These are phyloP conservation scores for Pitangus sulphuratus DNA, from an alignment of 2,797 vertebrate species.

Conservation along the genomic window DNA sequence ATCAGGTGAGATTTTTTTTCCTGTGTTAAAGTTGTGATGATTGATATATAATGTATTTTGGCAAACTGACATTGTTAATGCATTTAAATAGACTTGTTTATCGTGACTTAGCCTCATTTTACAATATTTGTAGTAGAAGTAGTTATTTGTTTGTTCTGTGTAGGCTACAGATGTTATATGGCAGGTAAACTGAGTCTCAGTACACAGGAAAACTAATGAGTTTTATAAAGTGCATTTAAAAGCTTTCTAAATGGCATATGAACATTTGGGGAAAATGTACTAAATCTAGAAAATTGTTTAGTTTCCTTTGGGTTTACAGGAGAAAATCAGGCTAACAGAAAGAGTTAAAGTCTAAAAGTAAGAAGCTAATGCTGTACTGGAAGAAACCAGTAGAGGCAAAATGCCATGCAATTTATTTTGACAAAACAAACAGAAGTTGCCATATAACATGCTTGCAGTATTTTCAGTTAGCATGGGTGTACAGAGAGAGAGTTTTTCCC, in stretches of 20 bases:
- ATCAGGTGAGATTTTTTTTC: not conserved
- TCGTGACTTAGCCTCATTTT: slow-evolving; percentile 41
- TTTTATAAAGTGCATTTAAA: not conserved
- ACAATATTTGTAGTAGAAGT: slow-evolving; percentile 53
- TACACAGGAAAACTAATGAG: not conserved
- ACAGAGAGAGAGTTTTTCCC: not conserved
- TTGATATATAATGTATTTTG: slow-evolving; percentile 36
- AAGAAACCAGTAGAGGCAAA: not conserved
- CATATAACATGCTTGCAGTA: not conserved
- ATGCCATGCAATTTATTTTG: not conserved
- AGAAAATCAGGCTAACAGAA: not conserved
- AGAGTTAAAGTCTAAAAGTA: not conserved
- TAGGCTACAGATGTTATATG: not conserved
- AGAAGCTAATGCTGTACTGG: not conserved
- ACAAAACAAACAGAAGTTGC: not conserved
- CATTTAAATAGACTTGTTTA: slow-evolving; percentile 68
- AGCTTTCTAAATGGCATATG: not conserved
- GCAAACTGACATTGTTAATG: slow-evolving; percentile 53
- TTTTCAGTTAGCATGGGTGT: not conserved
- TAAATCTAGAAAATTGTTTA: not conserved
- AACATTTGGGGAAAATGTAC: not conserved
- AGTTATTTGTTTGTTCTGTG: slow-evolving; percentile 15
- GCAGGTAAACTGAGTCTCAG: slow-evolving; percentile 24
- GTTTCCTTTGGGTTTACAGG: not conserved
- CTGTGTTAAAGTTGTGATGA: slow-evolving; percentile 5